Evolutionary conservation across 2,888 invertebrate genomes (phyloP).

Genomic region (Lasioglossum leucozonium): DNA sequence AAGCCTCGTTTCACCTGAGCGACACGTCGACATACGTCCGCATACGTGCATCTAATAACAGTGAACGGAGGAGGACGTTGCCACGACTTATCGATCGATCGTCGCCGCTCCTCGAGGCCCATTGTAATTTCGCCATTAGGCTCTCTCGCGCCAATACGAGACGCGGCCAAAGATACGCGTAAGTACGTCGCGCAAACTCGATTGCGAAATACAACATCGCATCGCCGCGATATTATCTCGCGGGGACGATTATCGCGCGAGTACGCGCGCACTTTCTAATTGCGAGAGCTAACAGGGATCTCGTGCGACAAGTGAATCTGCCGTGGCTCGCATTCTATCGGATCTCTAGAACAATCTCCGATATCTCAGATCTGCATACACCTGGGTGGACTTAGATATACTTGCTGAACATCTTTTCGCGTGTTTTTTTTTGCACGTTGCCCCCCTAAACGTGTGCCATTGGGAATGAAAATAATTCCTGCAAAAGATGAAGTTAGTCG

Average conservation of each 20-base stretch:
- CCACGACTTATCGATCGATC: conserved; percentile 55
- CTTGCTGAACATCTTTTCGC: no score
- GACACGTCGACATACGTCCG: conserved; percentile 9
- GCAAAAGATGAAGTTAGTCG: no score
- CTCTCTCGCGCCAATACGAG: background rate
- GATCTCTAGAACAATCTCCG: background rate
- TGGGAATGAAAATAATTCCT: no score
- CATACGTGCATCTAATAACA: conserved; percentile 42
- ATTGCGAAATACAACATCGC: conserved; percentile 52
- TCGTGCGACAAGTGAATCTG: background rate
- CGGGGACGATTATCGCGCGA: conserved; percentile 46
- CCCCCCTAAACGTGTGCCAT: no score
- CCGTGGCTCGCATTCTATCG: background rate
- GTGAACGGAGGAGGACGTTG: conserved; percentile 18
- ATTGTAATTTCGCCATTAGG: conserved; percentile 62
- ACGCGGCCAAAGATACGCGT: background rate
- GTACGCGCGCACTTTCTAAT: conserved; percentile 65
- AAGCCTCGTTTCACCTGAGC: conserved; percentile 25
- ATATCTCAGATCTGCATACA: background rate
- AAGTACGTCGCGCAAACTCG: background rate
- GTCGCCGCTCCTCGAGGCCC: conserved; percentile 45
- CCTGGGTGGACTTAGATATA: no score
- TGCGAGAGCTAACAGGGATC: conserved; percentile 50
- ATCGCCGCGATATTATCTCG: conserved; percentile 54
- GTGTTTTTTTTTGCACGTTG: no score